Evolutionary conservation across 2,888 invertebrate species (phyloP), one percentile per base, ranked within the genome.

Genomic region (Eulithis testata): DNA sequence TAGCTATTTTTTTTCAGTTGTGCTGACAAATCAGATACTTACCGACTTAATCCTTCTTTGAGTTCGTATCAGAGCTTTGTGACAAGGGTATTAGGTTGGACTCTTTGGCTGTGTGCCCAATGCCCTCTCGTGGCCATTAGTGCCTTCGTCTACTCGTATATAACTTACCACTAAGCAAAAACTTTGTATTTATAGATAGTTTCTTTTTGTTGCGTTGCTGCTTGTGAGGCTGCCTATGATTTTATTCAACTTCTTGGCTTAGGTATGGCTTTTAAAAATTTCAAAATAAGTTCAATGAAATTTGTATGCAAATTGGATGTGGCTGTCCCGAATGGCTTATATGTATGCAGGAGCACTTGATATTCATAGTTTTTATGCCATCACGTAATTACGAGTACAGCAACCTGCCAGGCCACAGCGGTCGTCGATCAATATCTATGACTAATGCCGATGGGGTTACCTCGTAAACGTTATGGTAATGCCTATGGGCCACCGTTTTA

Each of bases 401-500:
- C 21, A 21, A n/a, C 49, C 49, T n/a, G 21, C 49, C 49, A 3
- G n/a, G 12, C 12, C 8, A 52, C 52, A 12, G 8, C 9, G 12
- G 12, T 37, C 8, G 52, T 12, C 50, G 59, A 43, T 51, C 59
- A 51, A 59, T 59, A 51, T 21, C 21, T 40, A 58, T 58, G 59
- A 53, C 52, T 52, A 60, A 44, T 9, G 11, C 5, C 27, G 36
- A 44, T 45, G 40, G 21, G 43, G 21, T 52, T 45, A 50, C 27
- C 43, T 49, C 52, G 52, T 49, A 47, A 65, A 57, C 56, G 36
- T 45, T 51, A 47, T 58, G 56, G 57, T 50, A 27, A 66, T 62
- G 55, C 62, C 61, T 45, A 44, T 40, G 8, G 52, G 47, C 45
- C 47, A 40, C 21, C 43, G 54, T 53, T 49, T 58, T 47, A 43